Conservation (phyloP, 2,113 vertebrate genomes). For the Grammomys surdaster region DNA sequence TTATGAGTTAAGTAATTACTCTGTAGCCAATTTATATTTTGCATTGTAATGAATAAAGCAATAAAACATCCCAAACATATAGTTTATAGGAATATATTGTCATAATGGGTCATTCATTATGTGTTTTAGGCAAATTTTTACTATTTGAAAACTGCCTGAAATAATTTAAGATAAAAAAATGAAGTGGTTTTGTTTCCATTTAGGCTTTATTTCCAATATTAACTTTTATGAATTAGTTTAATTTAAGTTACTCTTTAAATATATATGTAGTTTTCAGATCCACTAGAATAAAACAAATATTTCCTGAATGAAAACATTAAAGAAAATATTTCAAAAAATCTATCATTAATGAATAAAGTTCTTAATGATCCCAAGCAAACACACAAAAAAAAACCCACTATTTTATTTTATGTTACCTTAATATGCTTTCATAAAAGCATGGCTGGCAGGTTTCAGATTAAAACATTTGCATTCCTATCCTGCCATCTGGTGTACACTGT, state of each 20-base stretch:
- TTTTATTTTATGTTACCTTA: neutral
- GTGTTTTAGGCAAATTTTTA: neutral
- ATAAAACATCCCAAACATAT: neutral
- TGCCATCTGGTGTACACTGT: constrained; percentile 80
- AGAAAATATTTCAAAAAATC: neutral
- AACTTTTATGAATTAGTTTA: neutral
- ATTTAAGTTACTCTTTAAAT: neutral
- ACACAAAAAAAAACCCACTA: neutral
- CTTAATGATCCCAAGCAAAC: neutral
- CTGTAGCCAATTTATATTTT: too few relatives aligned
- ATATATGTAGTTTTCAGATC: neutral
- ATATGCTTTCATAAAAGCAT: neutral
- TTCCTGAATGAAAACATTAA: neutral
- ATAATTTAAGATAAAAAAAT: neutral
- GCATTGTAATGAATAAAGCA: neutral
- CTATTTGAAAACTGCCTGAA: neutral
- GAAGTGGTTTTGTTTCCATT: neutral
- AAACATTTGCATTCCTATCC: constrained; percentile 59
- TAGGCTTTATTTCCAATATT: neutral
- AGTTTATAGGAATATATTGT: neutral
- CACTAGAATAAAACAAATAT: neutral
- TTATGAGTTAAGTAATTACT: neutral
- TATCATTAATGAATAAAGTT: neutral
- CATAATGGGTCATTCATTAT: neutral
- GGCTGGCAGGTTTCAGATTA: neutral